Percentiles rank a stretch among this genome's conserved stretches.
These are phyloP conservation scores for Sinopyrophorus schimmeli DNA, from an alignment of 2,888 invertebrate genomes.

Conservation along the genomic window DNA sequence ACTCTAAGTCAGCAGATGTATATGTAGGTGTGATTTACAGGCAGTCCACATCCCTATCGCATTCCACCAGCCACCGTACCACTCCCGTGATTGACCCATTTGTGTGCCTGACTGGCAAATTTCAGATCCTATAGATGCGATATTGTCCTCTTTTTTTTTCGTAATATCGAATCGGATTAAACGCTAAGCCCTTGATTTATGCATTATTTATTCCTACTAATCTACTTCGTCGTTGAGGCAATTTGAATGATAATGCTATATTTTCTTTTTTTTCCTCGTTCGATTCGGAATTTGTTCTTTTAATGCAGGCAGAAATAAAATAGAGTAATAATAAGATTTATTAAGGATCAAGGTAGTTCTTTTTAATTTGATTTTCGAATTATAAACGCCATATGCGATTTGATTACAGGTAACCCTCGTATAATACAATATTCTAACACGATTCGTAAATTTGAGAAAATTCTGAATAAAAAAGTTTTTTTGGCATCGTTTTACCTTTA, in stretches of 20 bases:
- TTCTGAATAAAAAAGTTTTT: no score
- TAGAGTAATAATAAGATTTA: no score
- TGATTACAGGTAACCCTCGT: no score
- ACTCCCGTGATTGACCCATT: conserved; percentile 24
- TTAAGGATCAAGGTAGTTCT: no score
- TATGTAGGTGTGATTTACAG: conserved; percentile 29
- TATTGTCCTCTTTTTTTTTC: conserved; percentile 9
- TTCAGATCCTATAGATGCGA: conserved; percentile 16
- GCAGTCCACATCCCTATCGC: conserved; percentile 26
- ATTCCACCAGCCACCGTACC: conserved; percentile 20
- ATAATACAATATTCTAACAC: no score
- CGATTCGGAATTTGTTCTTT: no score
- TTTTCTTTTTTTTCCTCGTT: no score
- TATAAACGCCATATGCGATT: no score
- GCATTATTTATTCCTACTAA: conserved; percentile 5
- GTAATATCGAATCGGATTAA: conserved; percentile 13
- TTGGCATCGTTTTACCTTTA: no score
- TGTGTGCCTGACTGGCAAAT: conserved; percentile 18
- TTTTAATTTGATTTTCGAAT: no score
- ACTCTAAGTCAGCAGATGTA: conserved; percentile 22
- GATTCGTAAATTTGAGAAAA: no score
- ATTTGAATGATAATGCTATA: conserved; percentile 11
- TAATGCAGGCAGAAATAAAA: no score
- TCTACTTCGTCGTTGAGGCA: not conserved
- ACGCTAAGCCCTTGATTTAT: conserved; percentile 10